Base-by-base conservation (phyloP, 2,113 vertebrate genomes). In the Chaetodon trifascialis region DNA sequence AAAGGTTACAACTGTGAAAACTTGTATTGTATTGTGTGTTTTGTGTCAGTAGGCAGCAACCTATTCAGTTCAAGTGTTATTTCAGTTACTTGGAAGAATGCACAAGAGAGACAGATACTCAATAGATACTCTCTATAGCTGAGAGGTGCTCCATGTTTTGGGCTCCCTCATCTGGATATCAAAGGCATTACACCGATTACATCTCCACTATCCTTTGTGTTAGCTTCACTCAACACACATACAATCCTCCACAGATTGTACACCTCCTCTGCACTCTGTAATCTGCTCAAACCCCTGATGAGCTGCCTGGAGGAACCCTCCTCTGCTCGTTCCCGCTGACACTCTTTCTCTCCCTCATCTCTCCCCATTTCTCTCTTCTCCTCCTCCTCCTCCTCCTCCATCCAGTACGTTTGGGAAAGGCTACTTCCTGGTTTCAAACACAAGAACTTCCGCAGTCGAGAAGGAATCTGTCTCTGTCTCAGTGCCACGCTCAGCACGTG, bases 361-460 rank as follows among this genome's bases (percentile, higher is more conserved):
- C 52, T 73, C 17, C 14, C 30, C 55, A 21, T 71, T 36, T 76
- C 19, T 62, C 21, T 76, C n/a, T 58, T 76, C n/a, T 58, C 19
- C 9, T 30, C 17, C 19, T 30, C 30, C 30, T 30, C 30, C 17
- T 40, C 64, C 23, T 71, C 47, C 10, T 62, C 25, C 21, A 7
- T 77, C 73, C 92, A 99, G 98, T 97, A 95, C 73, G 85, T 99
- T 90, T 99, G 97, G 98, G 98, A 99, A 90, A 96, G 96, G 77
- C 94, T 99, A 91, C 91, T 96, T 89, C 91, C 94, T 89, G 96
- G 96, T 80, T 99, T 99, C 91, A 99, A 99, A 93, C 98, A 99
- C 94, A 99, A 98, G 96, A 99, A 99, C 95, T 97, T 97, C 96
- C 96, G 97, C 90, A 96, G 96, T 90, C 96, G 98, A 94, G 98